Conservation (phyloP, 2,888 invertebrate species). For the Erynnis tages region DNA sequence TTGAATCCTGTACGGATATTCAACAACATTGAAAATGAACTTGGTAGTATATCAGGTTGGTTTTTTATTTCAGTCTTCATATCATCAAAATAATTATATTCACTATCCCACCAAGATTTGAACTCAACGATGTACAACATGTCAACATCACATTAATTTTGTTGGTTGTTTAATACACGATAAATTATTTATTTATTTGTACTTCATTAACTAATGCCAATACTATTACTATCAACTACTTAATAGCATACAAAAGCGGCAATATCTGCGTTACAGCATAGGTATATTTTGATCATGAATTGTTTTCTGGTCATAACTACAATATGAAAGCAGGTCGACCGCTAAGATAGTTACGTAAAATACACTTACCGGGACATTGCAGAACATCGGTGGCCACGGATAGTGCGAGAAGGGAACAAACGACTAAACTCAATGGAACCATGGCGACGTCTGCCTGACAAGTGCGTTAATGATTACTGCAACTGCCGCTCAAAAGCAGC, state of each 20-base stretch:
- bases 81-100: too few relatives aligned
- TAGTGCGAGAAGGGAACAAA: slow-evolving; percentile 50
- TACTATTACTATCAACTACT: too few relatives aligned
- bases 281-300: background rate
- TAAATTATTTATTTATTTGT: too few relatives aligned
- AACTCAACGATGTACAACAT: too few relatives aligned
- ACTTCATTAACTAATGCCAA: too few relatives aligned
- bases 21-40: too few relatives aligned
- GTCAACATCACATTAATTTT: too few relatives aligned
- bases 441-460: slow-evolving; percentile 50
- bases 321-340: slow-evolving; percentile 58
- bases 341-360: slow-evolving; percentile 48
- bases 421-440: slow-evolving; percentile 52
- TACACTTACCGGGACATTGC: slow-evolving; percentile 63
- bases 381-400: slow-evolving; percentile 56
- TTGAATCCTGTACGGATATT: too few relatives aligned
- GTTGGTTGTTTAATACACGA: too few relatives aligned
- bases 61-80: too few relatives aligned
- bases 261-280: background rate
- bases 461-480: slow-evolving; percentile 20
- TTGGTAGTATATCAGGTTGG: too few relatives aligned
- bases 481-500: slow-evolving; percentile 17
- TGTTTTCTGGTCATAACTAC: slow-evolving; percentile 6
- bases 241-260: background rate
- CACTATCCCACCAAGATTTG: too few relatives aligned